Conservation (phyloP, 37 sponge, comb jelly and placozoan genomes). For the Spongilla lacustris region DNA sequence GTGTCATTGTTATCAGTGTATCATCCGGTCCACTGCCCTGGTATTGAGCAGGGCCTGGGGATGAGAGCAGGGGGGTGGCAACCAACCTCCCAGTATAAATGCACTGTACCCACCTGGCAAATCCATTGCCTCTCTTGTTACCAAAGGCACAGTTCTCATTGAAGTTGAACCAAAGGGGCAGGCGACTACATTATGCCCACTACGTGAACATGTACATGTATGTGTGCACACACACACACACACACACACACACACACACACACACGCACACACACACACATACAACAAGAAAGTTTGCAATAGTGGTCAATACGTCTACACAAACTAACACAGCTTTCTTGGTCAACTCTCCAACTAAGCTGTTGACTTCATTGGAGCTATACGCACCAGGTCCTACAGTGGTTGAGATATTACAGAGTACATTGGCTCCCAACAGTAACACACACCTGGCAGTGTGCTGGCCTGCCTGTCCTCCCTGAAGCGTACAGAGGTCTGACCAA, state of each 20-base stretch:
- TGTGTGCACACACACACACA: too few species aligned
- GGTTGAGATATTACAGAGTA: not conserved
- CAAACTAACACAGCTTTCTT: conserved; percentile 73
- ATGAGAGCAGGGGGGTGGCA: not conserved
- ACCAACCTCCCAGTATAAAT: not conserved
- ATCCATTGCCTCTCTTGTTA: conserved; percentile 70
- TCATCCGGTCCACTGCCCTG: not conserved
- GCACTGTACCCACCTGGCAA: conserved; percentile 69
- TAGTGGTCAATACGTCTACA: too few species aligned
- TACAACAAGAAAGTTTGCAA: not conserved
- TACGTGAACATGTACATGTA: not conserved
- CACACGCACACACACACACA: not conserved
- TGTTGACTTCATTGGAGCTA: conserved; percentile 71
- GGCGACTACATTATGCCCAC: not conserved
- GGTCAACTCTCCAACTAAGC: conserved; percentile 62
- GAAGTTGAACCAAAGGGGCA: conserved; percentile 90
- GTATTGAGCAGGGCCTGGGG: conserved; percentile 75
- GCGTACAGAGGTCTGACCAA: conserved; percentile 91
- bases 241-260: too few species aligned
- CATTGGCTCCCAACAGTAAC: not conserved
- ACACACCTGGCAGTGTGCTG: conserved; percentile 54
- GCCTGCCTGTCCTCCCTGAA: conserved; percentile 67
- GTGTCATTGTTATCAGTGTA: not conserved
- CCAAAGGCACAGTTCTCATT: conserved; percentile 79
- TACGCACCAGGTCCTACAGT: conserved; percentile 90